A percentile compares a stretch with the other conserved stretches of the same genome.
phyloP scores from a whole-genome alignment of 1,140 invertebrate species.

The Lepidotrigona ventralis region DNA sequence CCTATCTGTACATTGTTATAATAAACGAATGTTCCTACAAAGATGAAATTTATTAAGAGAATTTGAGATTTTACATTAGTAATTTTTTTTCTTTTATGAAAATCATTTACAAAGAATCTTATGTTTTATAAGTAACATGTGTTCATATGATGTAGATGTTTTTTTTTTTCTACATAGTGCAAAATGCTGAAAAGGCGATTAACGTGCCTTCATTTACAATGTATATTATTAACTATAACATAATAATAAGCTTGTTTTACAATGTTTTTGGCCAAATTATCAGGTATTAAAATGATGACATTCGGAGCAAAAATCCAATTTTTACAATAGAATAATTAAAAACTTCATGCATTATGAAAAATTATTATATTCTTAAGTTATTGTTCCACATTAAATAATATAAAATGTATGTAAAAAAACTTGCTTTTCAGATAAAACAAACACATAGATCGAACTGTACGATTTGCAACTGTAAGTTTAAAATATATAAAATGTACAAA shows the following conservation, averaged over 20 bases:
- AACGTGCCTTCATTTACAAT: conserved; percentile 16
- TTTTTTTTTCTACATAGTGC: conserved; percentile 6
- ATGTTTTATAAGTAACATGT: conserved; percentile 25
- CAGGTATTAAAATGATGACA: background rate
- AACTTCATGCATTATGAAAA: conserved; percentile 13
- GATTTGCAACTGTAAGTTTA: background rate
- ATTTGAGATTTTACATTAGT: conserved; percentile 42
- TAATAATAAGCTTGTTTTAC: background rate
- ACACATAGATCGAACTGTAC: background rate
- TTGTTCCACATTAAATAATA: conserved; percentile 10
- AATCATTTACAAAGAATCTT: conserved; percentile 43
- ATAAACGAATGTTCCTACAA: conserved; percentile 51
- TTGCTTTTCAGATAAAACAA: background rate
- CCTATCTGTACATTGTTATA: conserved; percentile 44
- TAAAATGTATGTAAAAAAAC: conserved; percentile 10
- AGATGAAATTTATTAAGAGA: conserved; percentile 49
- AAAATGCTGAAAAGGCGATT: conserved; percentile 9
- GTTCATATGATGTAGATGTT: conserved; percentile 23
- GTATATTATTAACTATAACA: conserved; percentile 23
- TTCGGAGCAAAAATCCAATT: background rate
- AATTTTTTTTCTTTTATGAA: conserved; percentile 26
- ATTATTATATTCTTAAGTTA: background rate
- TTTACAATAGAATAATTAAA: conserved; percentile 1
- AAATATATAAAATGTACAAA: conserved; percentile 31
- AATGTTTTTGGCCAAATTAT: conserved; percentile 6